These are phyloP conservation scores for Leptobrachium ailaonicum DNA, from an alignment of 2,113 vertebrate genomes.

Conservation along the genomic window DNA sequence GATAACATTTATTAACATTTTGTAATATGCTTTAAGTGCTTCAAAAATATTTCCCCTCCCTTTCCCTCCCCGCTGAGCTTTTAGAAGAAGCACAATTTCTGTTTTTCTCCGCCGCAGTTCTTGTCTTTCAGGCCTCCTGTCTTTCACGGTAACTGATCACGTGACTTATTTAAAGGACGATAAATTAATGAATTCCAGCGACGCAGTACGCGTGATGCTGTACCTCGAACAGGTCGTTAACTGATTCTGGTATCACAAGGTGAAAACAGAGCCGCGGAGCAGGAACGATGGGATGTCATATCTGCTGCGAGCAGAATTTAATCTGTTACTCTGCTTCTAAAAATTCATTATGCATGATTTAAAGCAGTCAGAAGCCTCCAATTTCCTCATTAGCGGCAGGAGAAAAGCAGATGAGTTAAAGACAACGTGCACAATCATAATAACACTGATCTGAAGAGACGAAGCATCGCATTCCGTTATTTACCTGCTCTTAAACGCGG, in stretches of 20 bases:
- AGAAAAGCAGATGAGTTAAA: constrained; percentile 59
- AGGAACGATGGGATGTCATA: neutral
- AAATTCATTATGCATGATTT: constrained; percentile 55
- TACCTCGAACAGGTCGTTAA: constrained; percentile 9
- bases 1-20: constrained; percentile 1
- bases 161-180: constrained; percentile 10
- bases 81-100: neutral
- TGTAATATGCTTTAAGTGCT: constrained; percentile 12
- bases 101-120: neutral
- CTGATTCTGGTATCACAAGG: neutral
- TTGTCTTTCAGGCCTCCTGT: constrained; percentile 8
- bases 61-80: neutral
- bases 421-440: constrained; percentile 51
- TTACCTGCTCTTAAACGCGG: constrained; percentile 3
- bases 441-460: constrained; percentile 45
- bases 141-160: constrained; percentile 19
- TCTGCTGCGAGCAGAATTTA: neutral
- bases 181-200: constrained; percentile 9
- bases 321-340: constrained; percentile 53
- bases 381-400: constrained; percentile 56
- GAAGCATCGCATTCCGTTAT: constrained; percentile 11
- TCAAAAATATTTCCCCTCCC: neutral
- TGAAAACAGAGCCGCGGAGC: neutral
- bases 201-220: neutral
- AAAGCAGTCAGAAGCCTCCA: constrained; percentile 52